phyloP scores from a whole-genome alignment of 2,113 vertebrate species.

The Saccopteryx leptura region DNA sequence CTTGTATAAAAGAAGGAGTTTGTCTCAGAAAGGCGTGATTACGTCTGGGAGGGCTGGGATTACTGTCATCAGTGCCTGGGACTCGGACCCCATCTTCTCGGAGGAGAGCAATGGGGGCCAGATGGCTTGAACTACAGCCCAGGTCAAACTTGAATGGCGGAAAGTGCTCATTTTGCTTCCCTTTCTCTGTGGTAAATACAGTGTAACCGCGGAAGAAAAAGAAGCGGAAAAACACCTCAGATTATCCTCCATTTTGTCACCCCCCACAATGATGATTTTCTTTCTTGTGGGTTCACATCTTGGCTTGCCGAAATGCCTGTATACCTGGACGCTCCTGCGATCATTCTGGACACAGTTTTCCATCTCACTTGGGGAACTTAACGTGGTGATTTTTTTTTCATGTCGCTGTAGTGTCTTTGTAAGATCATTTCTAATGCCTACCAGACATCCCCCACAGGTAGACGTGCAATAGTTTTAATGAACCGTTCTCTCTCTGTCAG shows the following conservation, averaged over 20 bases:
- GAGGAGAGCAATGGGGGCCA: fast-evolving
- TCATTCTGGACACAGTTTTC: neutral
- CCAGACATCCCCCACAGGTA: neutral
- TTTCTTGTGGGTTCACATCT: neutral
- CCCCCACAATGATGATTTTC: neutral
- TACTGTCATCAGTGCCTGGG: neutral
- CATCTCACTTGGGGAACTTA: neutral
- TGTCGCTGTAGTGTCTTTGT: fast-evolving
- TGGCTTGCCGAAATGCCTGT: neutral
- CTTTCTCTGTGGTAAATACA: neutral
- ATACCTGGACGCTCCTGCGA: neutral
- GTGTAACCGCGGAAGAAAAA: neutral
- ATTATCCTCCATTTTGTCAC: neutral
- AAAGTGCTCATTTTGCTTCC: neutral
- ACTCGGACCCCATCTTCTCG: neutral
- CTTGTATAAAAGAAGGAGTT: neutral
- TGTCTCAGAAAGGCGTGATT: neutral
- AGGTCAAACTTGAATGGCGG: neutral
- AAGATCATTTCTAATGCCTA: neutral
- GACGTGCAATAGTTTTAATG: neutral
- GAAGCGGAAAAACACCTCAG: neutral
- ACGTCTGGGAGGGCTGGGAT: fast-evolving
- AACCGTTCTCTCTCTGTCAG: neutral
- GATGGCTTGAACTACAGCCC: neutral
- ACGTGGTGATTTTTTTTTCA: neutral